phyloP scores from a whole-genome alignment of 1,140 invertebrate genomes.

The Cydia splendana region DNA sequence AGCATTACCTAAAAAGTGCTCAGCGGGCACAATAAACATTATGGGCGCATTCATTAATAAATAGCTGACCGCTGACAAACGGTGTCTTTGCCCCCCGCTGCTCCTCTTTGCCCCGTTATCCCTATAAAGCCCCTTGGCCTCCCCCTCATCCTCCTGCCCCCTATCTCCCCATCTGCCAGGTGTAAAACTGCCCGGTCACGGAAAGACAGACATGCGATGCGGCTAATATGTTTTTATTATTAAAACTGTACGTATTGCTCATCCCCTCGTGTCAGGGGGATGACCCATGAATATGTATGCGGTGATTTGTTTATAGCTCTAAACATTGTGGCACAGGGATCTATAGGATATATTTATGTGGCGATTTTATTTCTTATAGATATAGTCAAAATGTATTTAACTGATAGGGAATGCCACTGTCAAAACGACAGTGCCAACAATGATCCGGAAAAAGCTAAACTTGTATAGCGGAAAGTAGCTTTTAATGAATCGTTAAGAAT shows the following conservation, averaged over 20 bases:
- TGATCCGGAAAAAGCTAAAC: too few relatives aligned
- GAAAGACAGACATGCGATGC: slow-evolving; percentile 76
- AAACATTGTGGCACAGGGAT: slow-evolving; percentile 36
- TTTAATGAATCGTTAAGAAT: too few relatives aligned
- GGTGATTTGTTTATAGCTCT: slow-evolving; percentile 68
- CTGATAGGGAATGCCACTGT: too few relatives aligned
- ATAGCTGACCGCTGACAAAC: slow-evolving; percentile 75
- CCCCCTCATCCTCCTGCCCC: slow-evolving; percentile 41
- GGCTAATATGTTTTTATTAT: slow-evolving; percentile 79
- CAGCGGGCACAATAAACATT: slow-evolving; percentile 74
- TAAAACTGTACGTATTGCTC: slow-evolving; percentile 68
- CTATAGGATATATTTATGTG: neutral
- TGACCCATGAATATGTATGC: slow-evolving; percentile 71
- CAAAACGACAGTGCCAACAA: too few relatives aligned
- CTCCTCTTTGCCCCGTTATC: slow-evolving; percentile 59
- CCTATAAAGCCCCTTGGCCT: slow-evolving; percentile 55
- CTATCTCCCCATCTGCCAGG: slow-evolving; percentile 67
- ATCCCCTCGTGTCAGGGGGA: slow-evolving; percentile 59
- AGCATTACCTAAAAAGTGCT: slow-evolving; percentile 64
- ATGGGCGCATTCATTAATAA: slow-evolving; percentile 75
- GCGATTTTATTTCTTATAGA: neutral
- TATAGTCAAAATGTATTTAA: too few relatives aligned
- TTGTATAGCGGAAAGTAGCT: too few relatives aligned
- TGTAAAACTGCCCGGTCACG: slow-evolving; percentile 78
- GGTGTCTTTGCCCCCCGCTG: slow-evolving; percentile 59